Base-by-base conservation (phyloP, 1,140 invertebrate genomes). In the Heliconius eleuchia region DNA sequence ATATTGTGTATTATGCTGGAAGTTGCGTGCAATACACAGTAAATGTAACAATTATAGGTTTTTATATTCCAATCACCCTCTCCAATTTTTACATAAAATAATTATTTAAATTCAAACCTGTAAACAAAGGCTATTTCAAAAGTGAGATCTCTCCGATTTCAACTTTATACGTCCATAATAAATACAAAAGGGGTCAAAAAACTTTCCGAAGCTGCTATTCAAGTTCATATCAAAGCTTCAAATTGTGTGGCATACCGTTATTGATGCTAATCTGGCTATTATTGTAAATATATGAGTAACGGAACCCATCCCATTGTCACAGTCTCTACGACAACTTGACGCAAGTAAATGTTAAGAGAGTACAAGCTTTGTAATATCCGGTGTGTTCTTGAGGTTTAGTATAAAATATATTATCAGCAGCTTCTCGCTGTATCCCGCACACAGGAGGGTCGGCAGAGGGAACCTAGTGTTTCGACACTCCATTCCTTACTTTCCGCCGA, bases 141-240 rank as follows among this genome's bases (percentile, higher is more conserved):
- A 57, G n/a, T 19, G 23, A 19, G 52, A 55, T 55, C 9, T 57
- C 19, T 57, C 27, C n/a, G 55, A 57, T 9, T 57, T 57, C 5
- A 23, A 9, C 55, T 57, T 57, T n/a, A 0, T 18, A 23, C 1
- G 4, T 23, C 23, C n/a, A 57, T 27, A 79, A 78, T 80, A 73
- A 66, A 77, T 71, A 81, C 77, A 76, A 80, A 73, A 39, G 76
- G 73, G 83, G 83, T 84, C 83, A 84, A 84, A 82, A 82, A 84
- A 79, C 83, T 83, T 83, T 73, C 57, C 70, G 57, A 79, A 77
- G 82, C 74, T 80, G 81, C 70, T 74, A 82, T 78, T 73, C 79
- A 77, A 76, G 79, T 78, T 80, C 74, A 46, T 71, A 72, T 81
- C 34, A 74, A 76, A 76, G 71, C 71, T 79, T 77, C 60, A 30